These are phyloP conservation scores for Delphinapterus leucas DNA, from an alignment of 2,113 vertebrate species.

Conservation along the genomic window DNA sequence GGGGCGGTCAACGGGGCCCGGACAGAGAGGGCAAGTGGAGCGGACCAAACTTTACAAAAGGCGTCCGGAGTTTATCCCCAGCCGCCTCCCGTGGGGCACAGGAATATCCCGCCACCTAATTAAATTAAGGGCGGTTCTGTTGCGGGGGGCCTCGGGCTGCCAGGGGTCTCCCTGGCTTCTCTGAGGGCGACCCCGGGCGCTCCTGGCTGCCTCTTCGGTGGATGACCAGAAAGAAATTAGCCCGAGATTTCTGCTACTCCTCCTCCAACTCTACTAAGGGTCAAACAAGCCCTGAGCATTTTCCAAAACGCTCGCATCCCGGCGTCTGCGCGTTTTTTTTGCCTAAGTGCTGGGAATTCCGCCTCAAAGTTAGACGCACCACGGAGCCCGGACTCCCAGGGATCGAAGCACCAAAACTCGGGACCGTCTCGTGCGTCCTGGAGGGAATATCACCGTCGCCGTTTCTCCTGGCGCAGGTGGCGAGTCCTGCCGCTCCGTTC, in stretches of 20 bases:
- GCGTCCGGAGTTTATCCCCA: not conserved
- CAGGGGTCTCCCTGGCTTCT: not conserved
- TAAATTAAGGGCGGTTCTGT: not conserved
- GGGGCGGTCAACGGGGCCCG: not conserved
- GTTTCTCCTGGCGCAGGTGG: not conserved
- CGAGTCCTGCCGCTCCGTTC: not conserved
- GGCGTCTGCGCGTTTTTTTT: not conserved
- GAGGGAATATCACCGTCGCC: not conserved
- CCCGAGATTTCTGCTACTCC: not conserved
- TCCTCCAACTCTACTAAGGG: constrained; percentile 36
- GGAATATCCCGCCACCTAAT: not conserved
- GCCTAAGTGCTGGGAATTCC: not conserved
- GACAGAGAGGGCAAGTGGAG: not conserved
- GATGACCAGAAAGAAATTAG: not conserved
- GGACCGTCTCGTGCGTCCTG: not conserved
- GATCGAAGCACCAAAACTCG: not conserved
- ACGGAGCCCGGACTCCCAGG: not conserved
- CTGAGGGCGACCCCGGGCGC: not conserved
- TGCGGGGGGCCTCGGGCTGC: not conserved
- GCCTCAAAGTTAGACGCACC: constrained; percentile 41
- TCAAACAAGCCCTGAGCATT: not conserved
- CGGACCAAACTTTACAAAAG: constrained; percentile 54
- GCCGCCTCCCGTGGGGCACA: not conserved
- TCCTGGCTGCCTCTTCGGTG: not conserved
- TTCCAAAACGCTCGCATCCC: not conserved